phyloP scores from a whole-genome alignment of 2,797 vertebrate species.

The Rhyacichthys aspro region DNA sequence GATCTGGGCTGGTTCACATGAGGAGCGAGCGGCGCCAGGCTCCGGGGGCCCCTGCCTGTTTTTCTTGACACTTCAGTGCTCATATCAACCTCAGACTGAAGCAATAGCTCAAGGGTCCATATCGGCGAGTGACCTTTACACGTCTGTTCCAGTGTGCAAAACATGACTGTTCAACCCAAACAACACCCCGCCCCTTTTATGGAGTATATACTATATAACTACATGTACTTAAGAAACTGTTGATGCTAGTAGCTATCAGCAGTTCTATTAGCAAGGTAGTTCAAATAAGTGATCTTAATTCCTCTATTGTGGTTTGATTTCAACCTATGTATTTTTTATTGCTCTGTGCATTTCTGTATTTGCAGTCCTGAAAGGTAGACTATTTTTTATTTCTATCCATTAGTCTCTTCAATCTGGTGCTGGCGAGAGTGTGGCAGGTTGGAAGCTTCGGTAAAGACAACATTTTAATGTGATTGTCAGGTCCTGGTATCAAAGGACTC shows the following conservation, averaged over 20 bases:
- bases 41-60: slow-evolving; percentile 21
- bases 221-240: slow-evolving; percentile 79
- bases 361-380: slow-evolving; percentile 78
- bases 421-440: slow-evolving; percentile 56
- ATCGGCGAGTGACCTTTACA: slow-evolving; percentile 39
- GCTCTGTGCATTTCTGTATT: slow-evolving; percentile 83
- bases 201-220: slow-evolving; percentile 80
- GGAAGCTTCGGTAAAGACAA: slow-evolving; percentile 34
- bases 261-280: slow-evolving; percentile 81
- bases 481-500: slow-evolving; percentile 68
- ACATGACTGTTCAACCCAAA: slow-evolving; percentile 74
- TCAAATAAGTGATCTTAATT: slow-evolving; percentile 81
- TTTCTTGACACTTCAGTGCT: slow-evolving; percentile 58
- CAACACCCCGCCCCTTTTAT: slow-evolving; percentile 63
- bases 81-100: slow-evolving; percentile 58
- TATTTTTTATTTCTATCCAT: slow-evolving; percentile 75
- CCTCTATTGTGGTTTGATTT: slow-evolving; percentile 79
- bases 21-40: slow-evolving; percentile 7
- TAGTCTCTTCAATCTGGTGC: slow-evolving; percentile 75
- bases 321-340: slow-evolving; percentile 79
- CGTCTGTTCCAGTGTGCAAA: slow-evolving; percentile 62
- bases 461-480: slow-evolving; percentile 54
- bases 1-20: slow-evolving; percentile 1
- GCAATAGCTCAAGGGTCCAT: slow-evolving; percentile 63
- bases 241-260: slow-evolving; percentile 74